A percentile compares a stretch with the other conserved stretches of the same genome.
Conservation (phyloP, 2,113 vertebrate genomes). For the Cyprinodon variegatus region DNA sequence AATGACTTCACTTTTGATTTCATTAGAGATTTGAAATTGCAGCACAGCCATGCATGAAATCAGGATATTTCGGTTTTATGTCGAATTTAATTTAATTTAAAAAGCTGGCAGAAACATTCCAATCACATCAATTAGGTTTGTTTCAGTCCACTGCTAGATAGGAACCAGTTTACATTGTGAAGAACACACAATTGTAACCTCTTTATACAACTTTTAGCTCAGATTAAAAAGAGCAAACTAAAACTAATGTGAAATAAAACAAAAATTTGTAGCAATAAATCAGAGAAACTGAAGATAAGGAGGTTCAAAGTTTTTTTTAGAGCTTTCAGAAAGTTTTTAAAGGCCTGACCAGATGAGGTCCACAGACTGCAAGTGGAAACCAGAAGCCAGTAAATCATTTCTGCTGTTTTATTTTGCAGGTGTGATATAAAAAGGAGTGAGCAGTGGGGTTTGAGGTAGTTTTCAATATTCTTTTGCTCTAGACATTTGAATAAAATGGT, state of each 20-base stretch:
- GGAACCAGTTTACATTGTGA: background rate
- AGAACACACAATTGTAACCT: background rate
- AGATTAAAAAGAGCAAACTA: background rate
- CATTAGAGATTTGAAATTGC: background rate
- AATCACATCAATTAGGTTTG: background rate
- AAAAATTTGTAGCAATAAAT: background rate
- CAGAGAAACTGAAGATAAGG: background rate
- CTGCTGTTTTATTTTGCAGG: too few relatives aligned
- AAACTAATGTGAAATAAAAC: background rate
- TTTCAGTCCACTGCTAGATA: background rate
- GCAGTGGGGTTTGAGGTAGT: too few relatives aligned
- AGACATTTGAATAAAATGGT: too few relatives aligned
- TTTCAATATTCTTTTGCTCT: too few relatives aligned
- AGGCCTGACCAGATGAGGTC: background rate
- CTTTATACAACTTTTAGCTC: too few relatives aligned
- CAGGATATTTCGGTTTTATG: background rate
- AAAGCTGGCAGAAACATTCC: background rate
- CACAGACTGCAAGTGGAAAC: background rate
- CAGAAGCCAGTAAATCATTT: background rate
- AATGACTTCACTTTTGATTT: background rate
- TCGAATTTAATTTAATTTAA: background rate
- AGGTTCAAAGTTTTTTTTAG: background rate
- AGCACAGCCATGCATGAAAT: too few relatives aligned
- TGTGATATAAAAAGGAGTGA: too few relatives aligned
- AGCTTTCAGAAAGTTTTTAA: background rate